Conservation (phyloP, 2,113 vertebrate species). For the Speoplatyrhinus poulsoni region DNA sequence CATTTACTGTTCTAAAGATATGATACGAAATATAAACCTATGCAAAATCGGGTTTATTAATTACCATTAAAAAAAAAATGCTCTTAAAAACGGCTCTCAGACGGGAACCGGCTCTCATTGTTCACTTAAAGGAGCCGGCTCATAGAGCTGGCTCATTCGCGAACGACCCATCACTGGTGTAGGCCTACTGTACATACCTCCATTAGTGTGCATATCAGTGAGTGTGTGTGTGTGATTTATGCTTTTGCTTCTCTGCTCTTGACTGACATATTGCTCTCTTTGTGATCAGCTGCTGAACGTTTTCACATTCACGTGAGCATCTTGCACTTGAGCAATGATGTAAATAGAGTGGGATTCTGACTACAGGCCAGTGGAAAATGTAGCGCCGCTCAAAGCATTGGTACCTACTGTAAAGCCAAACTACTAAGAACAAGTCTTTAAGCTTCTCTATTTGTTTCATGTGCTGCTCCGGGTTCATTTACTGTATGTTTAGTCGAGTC, state of each 20-base stretch:
- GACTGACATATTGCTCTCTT: slow-evolving; percentile 39
- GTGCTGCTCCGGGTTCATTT: too few species aligned
- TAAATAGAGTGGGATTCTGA: slow-evolving; percentile 14
- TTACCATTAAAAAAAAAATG: too few species aligned
- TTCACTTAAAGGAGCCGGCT: too few species aligned
- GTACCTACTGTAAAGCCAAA: neutral
- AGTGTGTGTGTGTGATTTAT: neutral
- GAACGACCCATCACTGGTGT: too few species aligned
- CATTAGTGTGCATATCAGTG: too few species aligned
- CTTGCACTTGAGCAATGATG: slow-evolving; percentile 7
- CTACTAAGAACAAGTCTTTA: neutral
- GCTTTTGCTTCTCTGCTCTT: slow-evolving; percentile 7
- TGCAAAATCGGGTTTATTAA: too few species aligned
- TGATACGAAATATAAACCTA: too few species aligned
- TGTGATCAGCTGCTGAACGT: slow-evolving; percentile 37
- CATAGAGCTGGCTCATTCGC: too few species aligned
- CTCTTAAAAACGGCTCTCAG: too few species aligned
- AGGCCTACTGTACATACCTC: neutral
- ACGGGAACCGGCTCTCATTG: too few species aligned
- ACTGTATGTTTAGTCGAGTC: too few species aligned
- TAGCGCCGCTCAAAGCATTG: neutral
- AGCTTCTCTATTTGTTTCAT: neutral
- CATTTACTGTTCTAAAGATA: too few species aligned
- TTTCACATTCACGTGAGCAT: slow-evolving; percentile 44
- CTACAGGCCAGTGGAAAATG: slow-evolving; percentile 34